A percentile compares a stretch with the other conserved stretches of the same genome.
Evolutionary conservation across 64 coral and sea anemone genomes (phyloP).

Genomic region (Porites lutea): DNA sequence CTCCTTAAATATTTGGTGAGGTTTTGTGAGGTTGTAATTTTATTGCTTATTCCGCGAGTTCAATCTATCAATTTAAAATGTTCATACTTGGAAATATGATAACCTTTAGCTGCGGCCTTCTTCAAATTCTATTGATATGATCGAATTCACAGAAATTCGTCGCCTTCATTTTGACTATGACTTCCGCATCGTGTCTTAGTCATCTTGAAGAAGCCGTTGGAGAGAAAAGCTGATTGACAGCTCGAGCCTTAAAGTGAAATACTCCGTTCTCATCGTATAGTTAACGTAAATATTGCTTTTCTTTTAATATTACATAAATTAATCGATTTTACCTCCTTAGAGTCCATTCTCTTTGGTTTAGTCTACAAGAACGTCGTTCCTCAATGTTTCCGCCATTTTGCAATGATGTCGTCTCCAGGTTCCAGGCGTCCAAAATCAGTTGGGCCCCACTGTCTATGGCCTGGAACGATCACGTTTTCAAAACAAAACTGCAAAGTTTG

Average conservation of each 20-base stretch:
- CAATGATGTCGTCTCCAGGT: slow-evolving; percentile 16
- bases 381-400: slow-evolving; percentile 28
- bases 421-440: neutral
- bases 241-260: neutral
- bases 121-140: too few species aligned
- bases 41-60: too few species aligned
- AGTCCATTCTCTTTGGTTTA: slow-evolving; percentile 36
- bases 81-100: neutral
- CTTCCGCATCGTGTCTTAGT: too few species aligned
- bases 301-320: neutral
- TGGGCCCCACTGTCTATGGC: neutral
- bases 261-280: neutral
- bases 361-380: neutral
- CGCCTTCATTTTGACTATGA: too few species aligned
- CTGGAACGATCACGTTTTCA: too few species aligned
- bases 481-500: too few species aligned
- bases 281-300: neutral
- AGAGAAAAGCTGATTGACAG: neutral
- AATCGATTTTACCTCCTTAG: slow-evolving; percentile 26
- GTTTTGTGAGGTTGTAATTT: too few species aligned
- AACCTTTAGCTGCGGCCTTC: neutral
- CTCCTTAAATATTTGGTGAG: too few species aligned
- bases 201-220: too few species aligned
- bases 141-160: too few species aligned
- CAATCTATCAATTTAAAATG: too few species aligned